Conservation (phyloP, 2,888 invertebrate species). For the Cyaniris semiargus region DNA sequence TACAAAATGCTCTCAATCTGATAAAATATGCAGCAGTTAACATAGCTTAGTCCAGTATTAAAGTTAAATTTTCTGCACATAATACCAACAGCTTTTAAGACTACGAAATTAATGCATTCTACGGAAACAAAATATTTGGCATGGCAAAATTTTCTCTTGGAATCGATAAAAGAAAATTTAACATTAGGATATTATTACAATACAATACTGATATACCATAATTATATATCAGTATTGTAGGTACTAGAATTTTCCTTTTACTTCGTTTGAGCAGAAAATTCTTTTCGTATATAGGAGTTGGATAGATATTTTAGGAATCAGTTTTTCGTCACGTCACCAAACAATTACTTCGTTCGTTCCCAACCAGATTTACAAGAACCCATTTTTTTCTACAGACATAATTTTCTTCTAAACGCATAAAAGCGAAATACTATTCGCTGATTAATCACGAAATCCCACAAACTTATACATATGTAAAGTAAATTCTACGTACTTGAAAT, state of each 20-base stretch:
- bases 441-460: not conserved
- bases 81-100: not conserved
- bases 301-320: not conserved
- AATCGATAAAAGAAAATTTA: not conserved
- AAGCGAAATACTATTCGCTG: not conserved
- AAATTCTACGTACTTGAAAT: not conserved
- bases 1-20: conserved; percentile 1
- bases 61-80: not conserved
- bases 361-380: too few species aligned
- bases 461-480: not conserved
- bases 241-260: too few species aligned
- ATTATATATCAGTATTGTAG: too few species aligned
- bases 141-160: not conserved
- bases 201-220: too few species aligned
- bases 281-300: not conserved
- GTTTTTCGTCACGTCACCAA: too few species aligned
- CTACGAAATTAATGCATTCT: not conserved
- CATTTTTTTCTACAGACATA: too few species aligned
- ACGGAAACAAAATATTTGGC: not conserved
- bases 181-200: not conserved
- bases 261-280: too few species aligned
- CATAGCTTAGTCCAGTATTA: not conserved
- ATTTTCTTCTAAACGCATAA: not conserved
- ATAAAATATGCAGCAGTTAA: not conserved
- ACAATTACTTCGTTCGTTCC: too few species aligned